These are phyloP conservation scores for Micropoecilia bifurca DNA, from an alignment of 2,797 vertebrate genomes.

Conservation along the genomic window DNA sequence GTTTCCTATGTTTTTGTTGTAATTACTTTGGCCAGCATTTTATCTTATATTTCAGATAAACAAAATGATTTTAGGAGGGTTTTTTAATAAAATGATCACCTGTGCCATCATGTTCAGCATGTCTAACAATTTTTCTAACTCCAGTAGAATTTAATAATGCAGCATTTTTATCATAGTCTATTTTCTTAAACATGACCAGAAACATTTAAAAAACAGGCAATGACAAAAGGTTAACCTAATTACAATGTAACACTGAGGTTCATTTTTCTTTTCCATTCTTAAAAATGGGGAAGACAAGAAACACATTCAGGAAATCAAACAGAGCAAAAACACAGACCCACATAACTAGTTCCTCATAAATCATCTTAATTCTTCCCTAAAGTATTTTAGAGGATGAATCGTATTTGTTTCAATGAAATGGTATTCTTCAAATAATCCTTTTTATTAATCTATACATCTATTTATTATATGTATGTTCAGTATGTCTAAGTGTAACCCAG, in stretches of 20 bases:
- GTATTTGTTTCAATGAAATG: background rate
- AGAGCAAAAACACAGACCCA: background rate
- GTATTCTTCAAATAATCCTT: background rate
- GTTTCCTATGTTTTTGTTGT: too few relatives aligned
- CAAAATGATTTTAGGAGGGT: too few relatives aligned
- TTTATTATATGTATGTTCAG: background rate
- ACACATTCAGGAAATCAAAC: background rate
- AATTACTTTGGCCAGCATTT: too few relatives aligned
- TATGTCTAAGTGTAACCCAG: too few relatives aligned
- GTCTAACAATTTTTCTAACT: too few relatives aligned
- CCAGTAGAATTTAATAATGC: too few relatives aligned
- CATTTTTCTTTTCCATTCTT: background rate
- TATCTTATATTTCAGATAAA: too few relatives aligned
- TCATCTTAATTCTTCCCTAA: background rate
- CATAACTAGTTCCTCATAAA: background rate
- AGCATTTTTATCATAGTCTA: too few relatives aligned
- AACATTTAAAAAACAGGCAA: too few relatives aligned
- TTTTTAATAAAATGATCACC: too few relatives aligned
- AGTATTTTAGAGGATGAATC: background rate
- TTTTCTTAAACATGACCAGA: too few relatives aligned
- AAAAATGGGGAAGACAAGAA: background rate
- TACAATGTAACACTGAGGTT: background rate
- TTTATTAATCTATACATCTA: background rate
- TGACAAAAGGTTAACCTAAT: background rate
- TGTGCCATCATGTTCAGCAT: too few relatives aligned